phyloP scores from a whole-genome alignment of 1,140 invertebrate species.

The Wiebesia pumilae region DNA sequence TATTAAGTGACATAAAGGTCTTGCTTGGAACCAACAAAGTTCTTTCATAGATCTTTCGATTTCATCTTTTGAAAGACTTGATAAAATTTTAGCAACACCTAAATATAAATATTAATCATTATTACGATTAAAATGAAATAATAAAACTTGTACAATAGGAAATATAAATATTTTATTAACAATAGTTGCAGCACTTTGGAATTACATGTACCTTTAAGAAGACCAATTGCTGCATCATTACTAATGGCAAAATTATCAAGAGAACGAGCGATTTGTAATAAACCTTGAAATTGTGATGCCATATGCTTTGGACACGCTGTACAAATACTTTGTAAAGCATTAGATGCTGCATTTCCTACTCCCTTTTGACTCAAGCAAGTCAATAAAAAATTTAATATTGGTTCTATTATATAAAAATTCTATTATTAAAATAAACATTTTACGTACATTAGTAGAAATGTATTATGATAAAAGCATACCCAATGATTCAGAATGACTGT shows the following conservation, averaged over 20 bases:
- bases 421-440: not conserved
- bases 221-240: conserved; percentile 86
- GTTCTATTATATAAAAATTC: conserved; percentile 75
- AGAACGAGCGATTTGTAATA: conserved; percentile 87
- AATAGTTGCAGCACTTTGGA: not conserved
- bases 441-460: not conserved
- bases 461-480: conserved; percentile 68
- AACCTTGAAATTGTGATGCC: conserved; percentile 84
- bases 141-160: not conserved
- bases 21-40: conserved; percentile 86
- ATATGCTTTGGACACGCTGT: conserved; percentile 87
- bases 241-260: conserved; percentile 88
- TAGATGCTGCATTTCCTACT: conserved; percentile 86
- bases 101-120: conserved; percentile 51
- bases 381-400: conserved; percentile 87
- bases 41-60: conserved; percentile 85
- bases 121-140: not conserved
- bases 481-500: conserved; percentile 87
- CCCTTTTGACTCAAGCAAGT: conserved; percentile 83
- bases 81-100: conserved; percentile 80
- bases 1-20: conserved; percentile 79
- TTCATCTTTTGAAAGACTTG: conserved; percentile 78
- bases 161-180: not conserved
- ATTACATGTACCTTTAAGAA: conserved; percentile 82
- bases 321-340: conserved; percentile 85